A percentile compares a stretch with the other conserved stretches of the same genome.
phyloP scores from a whole-genome alignment of 2,113 vertebrate species.

The Sorex fumeus region DNA sequence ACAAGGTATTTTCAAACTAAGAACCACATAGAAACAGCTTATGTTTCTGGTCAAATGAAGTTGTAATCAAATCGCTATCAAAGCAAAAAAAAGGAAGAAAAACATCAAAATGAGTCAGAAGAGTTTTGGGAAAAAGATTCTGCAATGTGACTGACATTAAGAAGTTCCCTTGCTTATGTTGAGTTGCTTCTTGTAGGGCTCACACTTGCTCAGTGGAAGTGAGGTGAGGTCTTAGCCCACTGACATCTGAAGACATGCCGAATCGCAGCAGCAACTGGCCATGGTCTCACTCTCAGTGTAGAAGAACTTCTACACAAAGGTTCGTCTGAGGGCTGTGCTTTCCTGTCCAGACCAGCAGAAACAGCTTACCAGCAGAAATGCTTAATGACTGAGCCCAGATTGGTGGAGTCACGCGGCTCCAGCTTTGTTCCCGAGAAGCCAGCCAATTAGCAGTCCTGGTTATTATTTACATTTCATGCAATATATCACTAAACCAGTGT shows the following conservation, averaged over 20 bases:
- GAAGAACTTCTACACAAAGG: constrained; percentile 59
- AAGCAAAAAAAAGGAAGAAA: constrained; percentile 51
- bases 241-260: not conserved
- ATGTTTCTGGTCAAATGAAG: constrained; percentile 80
- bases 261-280: not conserved
- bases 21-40: constrained; percentile 75
- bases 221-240: not conserved
- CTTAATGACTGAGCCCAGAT: constrained; percentile 87
- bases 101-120: constrained; percentile 68
- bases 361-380: constrained; percentile 85
- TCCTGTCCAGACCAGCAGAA: constrained; percentile 80
- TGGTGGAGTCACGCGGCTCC: constrained; percentile 84
- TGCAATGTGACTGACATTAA: not conserved
- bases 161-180: constrained; percentile 1
- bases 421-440: constrained; percentile 92
- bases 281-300: not conserved
- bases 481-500: constrained; percentile 95
- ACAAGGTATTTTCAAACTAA: constrained; percentile 80
- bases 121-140: constrained; percentile 48
- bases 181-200: not conserved
- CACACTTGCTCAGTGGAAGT: rapidly evolving
- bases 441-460: constrained; percentile 93
- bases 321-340: constrained; percentile 45
- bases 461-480: constrained; percentile 97
- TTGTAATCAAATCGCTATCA: constrained; percentile 79